Percentiles rank a stretch among this genome's conserved stretches.
Evolutionary conservation across 2,797 vertebrate genomes (phyloP).

Genomic region (Luscinia luscinia): DNA sequence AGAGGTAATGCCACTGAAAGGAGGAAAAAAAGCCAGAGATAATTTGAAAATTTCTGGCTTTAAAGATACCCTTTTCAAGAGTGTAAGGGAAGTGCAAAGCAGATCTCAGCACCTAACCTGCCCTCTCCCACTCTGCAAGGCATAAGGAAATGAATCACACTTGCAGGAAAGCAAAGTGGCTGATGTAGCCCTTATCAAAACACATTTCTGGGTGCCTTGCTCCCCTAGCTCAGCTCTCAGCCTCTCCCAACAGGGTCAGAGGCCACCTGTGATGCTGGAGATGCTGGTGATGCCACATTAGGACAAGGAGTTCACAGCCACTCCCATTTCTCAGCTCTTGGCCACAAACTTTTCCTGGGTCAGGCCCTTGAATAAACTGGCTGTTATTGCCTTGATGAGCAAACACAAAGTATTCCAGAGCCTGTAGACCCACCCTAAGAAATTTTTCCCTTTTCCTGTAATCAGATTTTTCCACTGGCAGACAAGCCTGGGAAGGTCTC

Average conservation of each 20-base stretch:
- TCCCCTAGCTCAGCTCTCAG: background rate
- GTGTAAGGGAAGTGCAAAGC: background rate
- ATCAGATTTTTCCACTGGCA: background rate
- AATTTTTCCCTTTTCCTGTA: background rate
- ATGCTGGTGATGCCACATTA: accelerated
- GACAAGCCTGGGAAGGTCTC: background rate
- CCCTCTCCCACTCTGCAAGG: background rate
- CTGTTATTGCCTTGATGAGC: background rate
- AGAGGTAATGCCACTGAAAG: background rate
- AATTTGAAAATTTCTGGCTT: background rate
- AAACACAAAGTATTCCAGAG: background rate
- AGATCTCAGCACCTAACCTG: background rate
- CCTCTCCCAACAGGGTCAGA: background rate
- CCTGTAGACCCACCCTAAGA: background rate
- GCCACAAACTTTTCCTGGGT: background rate
- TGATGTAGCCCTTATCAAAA: background rate
- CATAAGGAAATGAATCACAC: background rate
- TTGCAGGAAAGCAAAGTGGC: background rate
- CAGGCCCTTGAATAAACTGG: background rate
- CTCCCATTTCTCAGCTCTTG: background rate
- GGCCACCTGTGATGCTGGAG: background rate
- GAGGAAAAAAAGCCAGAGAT: accelerated
- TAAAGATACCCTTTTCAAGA: background rate
- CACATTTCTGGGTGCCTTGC: background rate
- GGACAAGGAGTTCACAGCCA: background rate